These are phyloP conservation scores for Macquaria ambigua DNA, from an alignment of 2,113 vertebrate genomes.

Conservation along the genomic window DNA sequence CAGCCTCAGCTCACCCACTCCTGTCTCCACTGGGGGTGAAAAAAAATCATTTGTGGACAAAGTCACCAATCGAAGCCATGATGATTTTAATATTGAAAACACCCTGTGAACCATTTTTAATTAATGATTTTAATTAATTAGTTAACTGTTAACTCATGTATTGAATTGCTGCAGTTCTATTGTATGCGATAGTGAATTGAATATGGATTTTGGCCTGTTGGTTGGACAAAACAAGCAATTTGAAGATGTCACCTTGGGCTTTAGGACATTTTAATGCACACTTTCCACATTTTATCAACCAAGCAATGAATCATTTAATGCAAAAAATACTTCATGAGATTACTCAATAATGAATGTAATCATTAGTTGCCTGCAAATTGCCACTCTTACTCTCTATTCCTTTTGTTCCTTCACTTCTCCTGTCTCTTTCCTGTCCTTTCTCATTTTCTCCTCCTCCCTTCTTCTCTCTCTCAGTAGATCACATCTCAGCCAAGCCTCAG, in stretches of 20 bases:
- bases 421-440: background rate
- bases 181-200: background rate
- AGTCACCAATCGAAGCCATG: background rate
- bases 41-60: background rate
- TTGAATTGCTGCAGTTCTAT: background rate
- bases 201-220: background rate
- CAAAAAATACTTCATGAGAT: background rate
- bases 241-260: background rate
- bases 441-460: slow-evolving; percentile 5
- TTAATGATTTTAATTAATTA: no score
- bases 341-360: background rate
- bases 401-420: background rate
- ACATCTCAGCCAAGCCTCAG: slow-evolving; percentile 21
- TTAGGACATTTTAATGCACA: background rate
- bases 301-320: background rate
- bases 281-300: background rate
- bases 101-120: background rate
- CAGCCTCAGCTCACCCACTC: background rate
- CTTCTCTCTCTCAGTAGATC: slow-evolving; percentile 1
- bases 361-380: background rate
- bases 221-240: background rate
- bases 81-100: background rate
- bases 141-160: background rate
- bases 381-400: background rate
- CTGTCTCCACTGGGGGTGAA: background rate